These are phyloP conservation scores for Tinamus guttatus DNA, from an alignment of 2,113 vertebrate species.

Conservation along the genomic window DNA sequence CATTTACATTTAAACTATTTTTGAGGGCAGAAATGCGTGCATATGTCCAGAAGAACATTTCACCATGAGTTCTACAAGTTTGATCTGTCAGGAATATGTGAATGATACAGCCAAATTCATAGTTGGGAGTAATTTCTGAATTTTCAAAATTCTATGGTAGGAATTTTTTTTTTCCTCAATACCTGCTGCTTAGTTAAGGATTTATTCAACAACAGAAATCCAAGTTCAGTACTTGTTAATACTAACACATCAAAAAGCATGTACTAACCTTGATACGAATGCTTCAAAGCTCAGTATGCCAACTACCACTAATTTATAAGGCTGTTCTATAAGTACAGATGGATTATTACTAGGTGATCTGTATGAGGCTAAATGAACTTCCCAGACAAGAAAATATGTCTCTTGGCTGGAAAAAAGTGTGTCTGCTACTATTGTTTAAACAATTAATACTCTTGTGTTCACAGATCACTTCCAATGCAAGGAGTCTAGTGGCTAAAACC, in stretches of 20 bases:
- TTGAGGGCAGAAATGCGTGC: neutral
- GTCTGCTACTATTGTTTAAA: neutral
- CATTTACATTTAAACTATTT: neutral
- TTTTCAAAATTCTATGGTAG: neutral
- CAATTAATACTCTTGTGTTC: neutral
- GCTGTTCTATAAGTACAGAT: neutral
- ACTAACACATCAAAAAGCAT: neutral
- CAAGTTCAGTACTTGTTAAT: neutral
- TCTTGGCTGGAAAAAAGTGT: neutral
- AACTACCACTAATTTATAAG: neutral
- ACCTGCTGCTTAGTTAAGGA: neutral
- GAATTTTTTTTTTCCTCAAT: neutral
- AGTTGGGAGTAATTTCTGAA: neutral
- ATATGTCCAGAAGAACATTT: neutral
- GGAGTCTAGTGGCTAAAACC: neutral
- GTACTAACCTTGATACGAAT: neutral
- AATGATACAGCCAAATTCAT: neutral
- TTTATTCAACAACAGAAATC: neutral
- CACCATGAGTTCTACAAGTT: neutral
- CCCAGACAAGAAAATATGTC: neutral
- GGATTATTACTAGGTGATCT: neutral
- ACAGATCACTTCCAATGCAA: neutral
- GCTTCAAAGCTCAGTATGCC: neutral
- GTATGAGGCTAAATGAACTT: neutral
- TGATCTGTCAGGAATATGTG: neutral